phyloP scores from a whole-genome alignment of 2,888 invertebrate species.

The Noctua janthina region DNA sequence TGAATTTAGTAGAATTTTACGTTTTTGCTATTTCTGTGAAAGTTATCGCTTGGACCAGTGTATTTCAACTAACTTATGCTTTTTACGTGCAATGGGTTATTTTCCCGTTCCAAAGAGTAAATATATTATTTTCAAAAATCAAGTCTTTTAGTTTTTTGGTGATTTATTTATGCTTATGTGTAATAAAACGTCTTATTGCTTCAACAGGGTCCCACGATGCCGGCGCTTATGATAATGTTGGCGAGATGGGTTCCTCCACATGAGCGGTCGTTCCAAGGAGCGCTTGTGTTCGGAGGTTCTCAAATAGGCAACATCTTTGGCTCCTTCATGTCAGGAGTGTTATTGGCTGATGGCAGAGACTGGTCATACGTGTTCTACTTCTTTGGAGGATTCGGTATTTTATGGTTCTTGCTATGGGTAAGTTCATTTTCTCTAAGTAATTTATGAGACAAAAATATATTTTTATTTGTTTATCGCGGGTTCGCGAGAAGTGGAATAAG shows the following conservation, averaged over 20 bases:
- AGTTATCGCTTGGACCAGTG: neutral
- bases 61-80: neutral
- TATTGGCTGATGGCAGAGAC: slow-evolving; percentile 86
- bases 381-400: slow-evolving; percentile 89
- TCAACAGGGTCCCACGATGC: slow-evolving; percentile 93
- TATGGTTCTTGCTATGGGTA: slow-evolving; percentile 90
- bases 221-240: slow-evolving; percentile 91
- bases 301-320: slow-evolving; percentile 90
- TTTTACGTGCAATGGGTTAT: neutral
- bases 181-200: slow-evolving; percentile 35
- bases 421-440: slow-evolving; percentile 39
- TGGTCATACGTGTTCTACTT: slow-evolving; percentile 91
- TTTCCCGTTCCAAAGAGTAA: neutral
- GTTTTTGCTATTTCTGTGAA: neutral
- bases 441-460: too few species aligned
- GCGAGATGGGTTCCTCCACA: slow-evolving; percentile 91
- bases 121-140: neutral
- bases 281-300: slow-evolving; percentile 91
- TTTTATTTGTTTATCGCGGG: too few species aligned
- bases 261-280: slow-evolving; percentile 90
- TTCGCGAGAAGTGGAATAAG: too few species aligned
- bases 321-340: slow-evolving; percentile 88
- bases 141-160: neutral
- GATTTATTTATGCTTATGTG: neutral
- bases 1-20: neutral